Percentiles rank a stretch among this genome's conserved stretches.
Conservation (phyloP, 2,888 invertebrate species). For the Nomada fucata region DNA sequence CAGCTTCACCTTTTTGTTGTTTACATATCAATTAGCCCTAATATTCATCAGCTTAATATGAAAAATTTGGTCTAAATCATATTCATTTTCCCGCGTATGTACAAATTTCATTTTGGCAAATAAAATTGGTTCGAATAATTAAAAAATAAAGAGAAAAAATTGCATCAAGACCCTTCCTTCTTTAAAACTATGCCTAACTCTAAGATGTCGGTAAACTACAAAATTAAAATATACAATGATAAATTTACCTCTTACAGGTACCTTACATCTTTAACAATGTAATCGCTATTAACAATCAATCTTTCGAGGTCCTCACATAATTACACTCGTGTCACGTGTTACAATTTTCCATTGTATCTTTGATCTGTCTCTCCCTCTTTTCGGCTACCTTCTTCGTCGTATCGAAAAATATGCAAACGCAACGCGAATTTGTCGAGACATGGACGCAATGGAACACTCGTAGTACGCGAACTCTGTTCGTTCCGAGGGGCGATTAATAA, state of each 20-base stretch:
- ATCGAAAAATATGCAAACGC: conserved; percentile 67
- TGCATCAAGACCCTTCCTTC: conserved; percentile 43
- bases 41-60: background rate
- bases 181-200: conserved; percentile 43
- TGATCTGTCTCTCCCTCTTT: background rate
- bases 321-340: conserved; percentile 35
- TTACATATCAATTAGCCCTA: conserved; percentile 14
- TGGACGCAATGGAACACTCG: conserved; percentile 60
- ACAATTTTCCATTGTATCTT: conserved; percentile 40
- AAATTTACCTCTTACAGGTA: conserved; percentile 14
- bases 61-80: conserved; percentile 40
- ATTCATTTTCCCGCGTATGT: conserved; percentile 50
- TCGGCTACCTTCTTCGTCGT: conserved; percentile 25
- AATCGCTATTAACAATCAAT: conserved; percentile 38
- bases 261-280: conserved; percentile 49
- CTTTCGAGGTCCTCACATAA: conserved; percentile 29
- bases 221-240: conserved; percentile 63
- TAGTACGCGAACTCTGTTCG: conserved; percentile 35
- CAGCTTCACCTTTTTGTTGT: conserved; percentile 31
- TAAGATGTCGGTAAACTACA: conserved; percentile 48
- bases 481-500: conserved; percentile 16
- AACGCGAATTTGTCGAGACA: conserved; percentile 52
- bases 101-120: conserved; percentile 43
- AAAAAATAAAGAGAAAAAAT: conserved; percentile 20
- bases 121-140: conserved; percentile 27